phyloP scores from a whole-genome alignment of 2,113 vertebrate species.

The Sturnus vulgaris region DNA sequence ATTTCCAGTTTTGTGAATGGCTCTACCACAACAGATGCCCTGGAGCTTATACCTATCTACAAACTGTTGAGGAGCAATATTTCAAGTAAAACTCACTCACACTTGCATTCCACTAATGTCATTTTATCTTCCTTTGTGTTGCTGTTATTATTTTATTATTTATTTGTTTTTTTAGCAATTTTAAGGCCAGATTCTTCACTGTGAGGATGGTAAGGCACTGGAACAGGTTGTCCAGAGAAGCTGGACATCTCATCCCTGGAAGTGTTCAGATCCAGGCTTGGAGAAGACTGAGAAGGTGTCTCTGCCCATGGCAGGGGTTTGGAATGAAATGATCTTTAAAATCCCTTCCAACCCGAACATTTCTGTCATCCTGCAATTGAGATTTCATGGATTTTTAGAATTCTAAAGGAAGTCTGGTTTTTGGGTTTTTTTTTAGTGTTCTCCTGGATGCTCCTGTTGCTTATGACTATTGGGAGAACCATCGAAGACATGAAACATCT shows the following conservation, averaged over 20 bases:
- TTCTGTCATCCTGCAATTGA: too few relatives aligned
- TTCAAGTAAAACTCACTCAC: neutral
- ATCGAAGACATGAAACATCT: neutral
- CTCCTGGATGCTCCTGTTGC: neutral
- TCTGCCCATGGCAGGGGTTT: fast-evolving
- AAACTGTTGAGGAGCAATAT: neutral
- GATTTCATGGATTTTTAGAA: neutral
- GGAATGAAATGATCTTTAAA: fast-evolving
- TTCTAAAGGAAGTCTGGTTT: fast-evolving
- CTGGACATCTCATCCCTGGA: neutral
- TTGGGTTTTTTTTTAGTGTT: neutral
- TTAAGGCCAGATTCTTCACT: neutral
- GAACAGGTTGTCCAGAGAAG: neutral
- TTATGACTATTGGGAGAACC: neutral
- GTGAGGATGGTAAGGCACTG: neutral
- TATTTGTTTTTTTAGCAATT: neutral
- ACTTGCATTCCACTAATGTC: fast-evolving
- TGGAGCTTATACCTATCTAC: neutral
- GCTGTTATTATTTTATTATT: neutral
- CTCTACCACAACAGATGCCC: neutral
- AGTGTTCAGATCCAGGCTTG: neutral
- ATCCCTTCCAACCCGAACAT: neutral
- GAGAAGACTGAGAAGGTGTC: neutral
- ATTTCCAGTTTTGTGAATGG: neutral
- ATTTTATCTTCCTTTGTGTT: neutral